Base-by-base conservation (phyloP, 2,113 vertebrate genomes). In the Zeus faber region DNA sequence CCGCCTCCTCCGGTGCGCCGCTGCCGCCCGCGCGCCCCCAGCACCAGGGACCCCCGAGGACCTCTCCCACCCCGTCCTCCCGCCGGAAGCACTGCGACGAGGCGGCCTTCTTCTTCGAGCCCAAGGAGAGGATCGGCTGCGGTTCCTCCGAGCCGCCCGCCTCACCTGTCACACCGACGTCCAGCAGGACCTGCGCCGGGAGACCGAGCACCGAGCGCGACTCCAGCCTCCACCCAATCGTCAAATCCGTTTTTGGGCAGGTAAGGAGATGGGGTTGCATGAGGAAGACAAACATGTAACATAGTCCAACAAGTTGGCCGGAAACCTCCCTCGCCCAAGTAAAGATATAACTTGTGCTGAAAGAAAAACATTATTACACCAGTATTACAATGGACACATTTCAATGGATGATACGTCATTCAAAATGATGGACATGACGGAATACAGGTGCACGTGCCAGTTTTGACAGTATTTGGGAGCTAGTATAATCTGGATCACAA, bases 161-260 rank as follows among this genome's bases (percentile, higher is more conserved):
- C 17, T 14, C 62, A 18, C 31, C 4, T 33, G 31, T 57, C 8
- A 74, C 73, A 11, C 81, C 90, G 33, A 57, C n/a, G n/a, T 23
- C 17, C 64, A 47, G 46, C 67, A 67, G 81, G 52, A 81, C 84
- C 54, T 73, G 69, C 54, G 49, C 74, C 70, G 88, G 87, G 75
- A 85, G 78, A 72, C 74, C 79, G 45, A 80, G 73, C 41, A 76
- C 85, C 20, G 91, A 91, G 49, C 41, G 60, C 8, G 84, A 87
- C 62, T 70, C 88, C 1, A 79, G 43, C 14, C 86, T 89, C 1
- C 87, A 88, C 57, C 88, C 88, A 16, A 89, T 89, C 9, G 85
- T 89, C 10, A 88, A 89, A 67, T 88, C 87, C 1, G 88, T 89
- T 6, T 89, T 87, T 62, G 88, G 88, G 24, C 88, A 89, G 84